Percentiles rank a stretch among this genome's conserved stretches.
Evolutionary conservation across 2,113 vertebrate species (phyloP).

Genomic region (Bolborhynchus lineola): DNA sequence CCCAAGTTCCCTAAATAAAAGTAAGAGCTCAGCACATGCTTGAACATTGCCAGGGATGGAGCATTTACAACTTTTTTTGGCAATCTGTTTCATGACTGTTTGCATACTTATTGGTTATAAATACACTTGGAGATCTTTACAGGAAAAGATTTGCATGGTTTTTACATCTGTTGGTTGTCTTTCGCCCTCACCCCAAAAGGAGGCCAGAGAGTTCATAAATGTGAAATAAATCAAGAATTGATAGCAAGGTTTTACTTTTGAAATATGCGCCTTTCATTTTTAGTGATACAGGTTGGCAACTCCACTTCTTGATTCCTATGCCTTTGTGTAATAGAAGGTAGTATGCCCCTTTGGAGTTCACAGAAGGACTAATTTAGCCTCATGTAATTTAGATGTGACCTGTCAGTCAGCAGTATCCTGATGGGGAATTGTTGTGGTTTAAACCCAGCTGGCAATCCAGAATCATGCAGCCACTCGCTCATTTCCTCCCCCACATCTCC

Average conservation of each 20-base stretch:
- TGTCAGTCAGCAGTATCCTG: neutral
- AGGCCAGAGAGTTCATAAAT: neutral
- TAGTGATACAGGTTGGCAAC: neutral
- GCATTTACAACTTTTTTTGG: neutral
- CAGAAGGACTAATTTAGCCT: neutral
- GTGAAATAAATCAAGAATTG: neutral
- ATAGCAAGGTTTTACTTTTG: neutral
- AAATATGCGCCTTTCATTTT: neutral
- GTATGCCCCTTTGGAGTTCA: neutral
- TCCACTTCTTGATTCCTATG: neutral
- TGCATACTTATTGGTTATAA: neutral
- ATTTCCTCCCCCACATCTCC: too few relatives aligned
- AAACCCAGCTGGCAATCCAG: too few relatives aligned
- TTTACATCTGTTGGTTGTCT: neutral
- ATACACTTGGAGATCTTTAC: neutral
- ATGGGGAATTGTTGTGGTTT: neutral
- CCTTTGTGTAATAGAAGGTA: neutral
- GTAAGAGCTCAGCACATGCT: neutral
- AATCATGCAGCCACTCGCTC: too few relatives aligned
- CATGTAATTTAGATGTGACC: neutral
- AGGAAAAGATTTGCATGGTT: neutral
- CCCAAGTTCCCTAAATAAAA: neutral
- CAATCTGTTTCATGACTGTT: neutral
- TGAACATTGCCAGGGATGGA: neutral
- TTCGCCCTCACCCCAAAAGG: neutral